These are phyloP conservation scores for Tolmerus cingulatus DNA, from an alignment of 2,888 invertebrate genomes.

Conservation along the genomic window DNA sequence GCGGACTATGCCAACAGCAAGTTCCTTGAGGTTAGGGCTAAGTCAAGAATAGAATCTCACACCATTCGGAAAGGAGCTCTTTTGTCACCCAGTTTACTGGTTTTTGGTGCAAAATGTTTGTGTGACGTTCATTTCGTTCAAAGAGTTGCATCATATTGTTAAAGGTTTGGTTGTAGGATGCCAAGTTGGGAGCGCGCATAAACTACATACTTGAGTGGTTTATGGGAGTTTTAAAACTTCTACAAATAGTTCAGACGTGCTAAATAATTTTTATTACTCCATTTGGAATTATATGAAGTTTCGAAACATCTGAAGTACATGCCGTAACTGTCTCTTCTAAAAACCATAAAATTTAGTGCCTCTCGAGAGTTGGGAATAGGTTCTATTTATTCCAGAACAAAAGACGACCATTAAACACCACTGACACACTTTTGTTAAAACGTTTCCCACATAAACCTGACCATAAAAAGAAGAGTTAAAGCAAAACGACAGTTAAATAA, in stretches of 20 bases:
- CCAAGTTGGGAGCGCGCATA: background rate
- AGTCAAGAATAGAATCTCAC: background rate
- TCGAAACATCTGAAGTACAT: background rate
- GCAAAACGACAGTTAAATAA: background rate
- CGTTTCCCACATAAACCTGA: background rate
- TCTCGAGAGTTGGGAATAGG: background rate
- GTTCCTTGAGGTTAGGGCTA: background rate
- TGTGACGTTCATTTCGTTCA: background rate
- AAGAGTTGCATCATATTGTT: background rate
- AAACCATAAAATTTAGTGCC: background rate
- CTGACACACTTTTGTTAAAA: background rate
- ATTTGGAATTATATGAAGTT: background rate
- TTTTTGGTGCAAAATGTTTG: background rate
- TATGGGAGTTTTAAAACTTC: background rate
- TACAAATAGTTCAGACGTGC: background rate
- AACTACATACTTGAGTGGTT: background rate
- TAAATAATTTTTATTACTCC: background rate
- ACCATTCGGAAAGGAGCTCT: background rate
- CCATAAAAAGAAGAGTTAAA: background rate
- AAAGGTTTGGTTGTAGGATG: background rate
- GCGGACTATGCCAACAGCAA: slow-evolving; percentile 16
- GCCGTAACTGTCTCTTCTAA: background rate
- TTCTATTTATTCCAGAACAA: background rate
- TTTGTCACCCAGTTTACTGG: background rate
- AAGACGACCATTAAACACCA: background rate